Evolutionary conservation across 2,888 invertebrate genomes (phyloP), one percentile per base, ranked within the genome.

Genomic region (Scaptomyza flava): DNA sequence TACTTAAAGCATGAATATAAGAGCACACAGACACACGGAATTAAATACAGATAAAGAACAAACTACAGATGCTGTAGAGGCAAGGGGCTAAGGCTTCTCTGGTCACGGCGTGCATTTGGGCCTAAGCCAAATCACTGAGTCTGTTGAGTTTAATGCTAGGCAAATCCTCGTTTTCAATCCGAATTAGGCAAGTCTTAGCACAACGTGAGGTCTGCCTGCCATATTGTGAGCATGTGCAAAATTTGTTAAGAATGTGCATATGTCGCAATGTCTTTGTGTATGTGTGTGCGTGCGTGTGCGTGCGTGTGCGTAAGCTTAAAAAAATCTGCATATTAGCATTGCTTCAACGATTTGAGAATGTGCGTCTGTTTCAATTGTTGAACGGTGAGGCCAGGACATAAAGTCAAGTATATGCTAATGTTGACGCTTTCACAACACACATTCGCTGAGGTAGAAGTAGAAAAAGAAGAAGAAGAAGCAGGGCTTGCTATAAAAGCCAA

Each of bases 131-230:
- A 36, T 17, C 51, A 61, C 61, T 62, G 54, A 54, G 20, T 61
- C 42, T 42, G 42, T 33, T 12, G 33, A 56, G 51, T 6, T 38
- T 72, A 73, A 68, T 58, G 34, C 62, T 9, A 34, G 50, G 50
- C 50, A 68, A 72, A 73, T 72, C 74, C 74, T 58, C 36, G 68
- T 72, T 73, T 72, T 72, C 74, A 74, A 59, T 72, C 74, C 72
- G 74, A 73, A 62, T 73, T 62, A 72, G 62, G 53, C 57, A 47
- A 27, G 61, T 43, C 67, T 73, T 72, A 58, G 68, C 46, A 50
- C 17, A 51, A 50, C 45, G 47, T 45, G 73, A 57, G 51, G n/a
- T 6, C 36, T 12, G 36, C 46, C 23, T 36, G 43, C 31, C 72
- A 54, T 48, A 43, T 48, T 66, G 36, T 57, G 33, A 45, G 17